Evolutionary conservation across 2,797 vertebrate genomes (phyloP).

Genomic region (Notamacropus eugenii): DNA sequence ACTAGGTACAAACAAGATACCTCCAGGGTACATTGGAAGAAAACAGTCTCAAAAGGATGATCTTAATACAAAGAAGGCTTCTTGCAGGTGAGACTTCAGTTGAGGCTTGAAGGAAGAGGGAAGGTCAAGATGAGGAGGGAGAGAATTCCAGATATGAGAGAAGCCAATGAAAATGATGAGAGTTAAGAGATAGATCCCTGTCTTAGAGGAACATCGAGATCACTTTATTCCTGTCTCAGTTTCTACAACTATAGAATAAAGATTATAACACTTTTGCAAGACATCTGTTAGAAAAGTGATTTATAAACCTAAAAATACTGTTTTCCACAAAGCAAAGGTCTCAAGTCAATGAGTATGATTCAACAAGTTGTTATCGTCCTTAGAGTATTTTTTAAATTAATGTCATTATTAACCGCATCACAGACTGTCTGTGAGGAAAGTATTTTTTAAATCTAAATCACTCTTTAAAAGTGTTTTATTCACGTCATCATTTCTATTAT

Average conservation of each 20-base stretch:
- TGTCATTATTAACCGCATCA: not conserved
- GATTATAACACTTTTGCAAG: not conserved
- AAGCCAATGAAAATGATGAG: not conserved
- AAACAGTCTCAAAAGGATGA: not conserved
- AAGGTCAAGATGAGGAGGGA: no score
- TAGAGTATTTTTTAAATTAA: not conserved
- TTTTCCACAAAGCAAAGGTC: no score
- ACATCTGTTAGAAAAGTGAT: not conserved
- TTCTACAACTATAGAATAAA: not conserved
- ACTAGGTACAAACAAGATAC: not conserved
- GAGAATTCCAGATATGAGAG: not conserved
- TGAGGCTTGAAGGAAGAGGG: not conserved
- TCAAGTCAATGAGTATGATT: not conserved
- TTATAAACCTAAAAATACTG: not conserved
- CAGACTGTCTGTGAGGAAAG: not conserved
- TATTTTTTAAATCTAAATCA: not conserved
- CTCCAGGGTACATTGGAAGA: not conserved
- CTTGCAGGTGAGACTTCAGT: not conserved
- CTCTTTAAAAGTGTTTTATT: not conserved
- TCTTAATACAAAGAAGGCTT: not conserved
- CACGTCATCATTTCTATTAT: not conserved
- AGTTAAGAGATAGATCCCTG: not conserved
- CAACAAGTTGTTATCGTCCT: not conserved
- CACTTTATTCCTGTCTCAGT: not conserved
- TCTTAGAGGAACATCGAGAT: not conserved